Base-by-base conservation (phyloP, 2,797 vertebrate genomes). In the Anguilla pacifica region DNA sequence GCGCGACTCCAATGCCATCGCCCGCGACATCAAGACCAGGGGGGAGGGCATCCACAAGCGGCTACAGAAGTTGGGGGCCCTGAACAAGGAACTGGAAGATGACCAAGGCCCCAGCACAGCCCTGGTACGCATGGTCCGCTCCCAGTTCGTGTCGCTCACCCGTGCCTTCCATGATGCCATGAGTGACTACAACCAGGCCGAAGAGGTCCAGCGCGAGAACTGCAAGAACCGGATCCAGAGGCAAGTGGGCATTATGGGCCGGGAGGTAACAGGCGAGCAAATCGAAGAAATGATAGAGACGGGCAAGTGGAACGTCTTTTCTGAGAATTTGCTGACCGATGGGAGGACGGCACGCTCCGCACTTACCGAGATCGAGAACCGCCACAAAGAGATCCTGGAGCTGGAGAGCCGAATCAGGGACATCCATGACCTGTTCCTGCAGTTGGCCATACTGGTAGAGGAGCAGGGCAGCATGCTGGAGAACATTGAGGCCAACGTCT, bases 211-310 rank as follows among this genome's bases (percentile, higher is more conserved):
- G 89, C 94, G 96, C 84, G 98, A 98, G 90, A 99, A 99, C 94
- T 99, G 98, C 96, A 98, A 98, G 95, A 96, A 96, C 35, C 97
- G 98, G 88, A 99, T 99, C 92, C 98, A 98, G 94, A 95, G 98
- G 86, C 98, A 99, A 88, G 96, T 98, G 0, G 97, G 98, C 95
- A 99, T 99, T 92, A 97, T 99, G 98, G 98, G 99, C 88, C 97
- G 96, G 91, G 97, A 99, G 59, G 95, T 99, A 88, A 98, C 95
- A 84, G 91, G 96, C 11, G 96, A 97, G 85, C 97, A 99, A 96
- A 97, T 99, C 2, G 98, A 99, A 72, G 97, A 98, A 90, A 99
- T 99, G 97, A 97, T 98, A 0, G 98, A 99, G 94, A 97, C 98
- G 72, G 98, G 98, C 86, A 98, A 97, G 93, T 99, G 98, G 97